A percentile compares a stretch with the other conserved stretches of the same genome.
These are phyloP conservation scores for Mesoligia furuncula DNA, from an alignment of 2,888 invertebrate genomes.

Conservation along the genomic window DNA sequence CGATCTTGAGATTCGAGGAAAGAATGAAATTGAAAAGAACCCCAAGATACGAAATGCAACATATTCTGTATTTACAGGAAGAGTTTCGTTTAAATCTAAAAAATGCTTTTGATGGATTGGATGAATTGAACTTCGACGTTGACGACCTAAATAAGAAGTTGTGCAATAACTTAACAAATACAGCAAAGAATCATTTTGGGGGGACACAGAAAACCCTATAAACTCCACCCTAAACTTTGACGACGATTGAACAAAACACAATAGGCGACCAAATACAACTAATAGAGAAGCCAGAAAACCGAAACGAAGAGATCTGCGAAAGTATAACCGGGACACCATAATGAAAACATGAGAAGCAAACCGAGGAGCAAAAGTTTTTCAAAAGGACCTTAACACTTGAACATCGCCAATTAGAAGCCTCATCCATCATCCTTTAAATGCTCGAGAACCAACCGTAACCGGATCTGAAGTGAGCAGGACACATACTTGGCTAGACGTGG, in stretches of 20 bases:
- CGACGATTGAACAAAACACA: too few relatives aligned
- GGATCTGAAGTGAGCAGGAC: too few relatives aligned
- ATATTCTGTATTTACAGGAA: not conserved
- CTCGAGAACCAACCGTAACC: not conserved
- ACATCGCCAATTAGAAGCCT: too few relatives aligned
- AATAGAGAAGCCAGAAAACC: not conserved
- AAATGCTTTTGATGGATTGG: not conserved
- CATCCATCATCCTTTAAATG: too few relatives aligned
- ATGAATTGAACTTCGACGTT: not conserved
- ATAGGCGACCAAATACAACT: not conserved
- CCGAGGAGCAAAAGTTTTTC: not conserved
- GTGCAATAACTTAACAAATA: not conserved
- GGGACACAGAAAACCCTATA: too few relatives aligned
- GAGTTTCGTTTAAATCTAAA: too few relatives aligned
- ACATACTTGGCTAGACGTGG: too few relatives aligned
- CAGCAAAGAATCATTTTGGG: too few relatives aligned
- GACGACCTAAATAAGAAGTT: not conserved
- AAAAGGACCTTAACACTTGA: too few relatives aligned
- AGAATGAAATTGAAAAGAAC: not conserved
- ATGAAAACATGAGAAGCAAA: not conserved
- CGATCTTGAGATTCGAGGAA: not conserved
- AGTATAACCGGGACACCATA: not conserved
- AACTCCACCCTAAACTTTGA: too few relatives aligned
- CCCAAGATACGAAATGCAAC: not conserved
- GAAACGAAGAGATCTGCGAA: not conserved